Conservation (phyloP, 2,888 invertebrate species). For the Dasysyrphus albostriatus region DNA sequence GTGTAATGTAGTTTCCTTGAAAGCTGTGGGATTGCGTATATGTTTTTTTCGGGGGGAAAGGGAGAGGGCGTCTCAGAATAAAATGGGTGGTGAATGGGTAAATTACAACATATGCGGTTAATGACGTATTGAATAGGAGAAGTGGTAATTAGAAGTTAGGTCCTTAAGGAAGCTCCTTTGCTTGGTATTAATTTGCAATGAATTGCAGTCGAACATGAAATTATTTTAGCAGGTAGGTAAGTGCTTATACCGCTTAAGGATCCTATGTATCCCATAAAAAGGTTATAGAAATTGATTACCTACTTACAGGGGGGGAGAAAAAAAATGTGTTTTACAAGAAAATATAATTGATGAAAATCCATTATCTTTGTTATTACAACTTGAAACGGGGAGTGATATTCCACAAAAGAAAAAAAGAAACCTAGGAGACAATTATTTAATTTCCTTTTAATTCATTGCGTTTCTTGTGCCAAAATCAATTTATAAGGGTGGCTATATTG, state of each 20-base stretch:
- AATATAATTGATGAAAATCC: slow-evolving; percentile 65
- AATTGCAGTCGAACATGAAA: slow-evolving; percentile 74
- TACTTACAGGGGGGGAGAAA: not conserved
- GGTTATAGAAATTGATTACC: slow-evolving; percentile 26
- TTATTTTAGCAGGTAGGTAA: slow-evolving; percentile 37
- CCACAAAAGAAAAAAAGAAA: not conserved
- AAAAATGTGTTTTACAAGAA: slow-evolving; percentile 26
- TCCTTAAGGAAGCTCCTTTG: slow-evolving; percentile 47
- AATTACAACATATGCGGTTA: slow-evolving; percentile 72
- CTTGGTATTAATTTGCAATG: slow-evolving; percentile 64
- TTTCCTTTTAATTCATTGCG: slow-evolving; percentile 49
- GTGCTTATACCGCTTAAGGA: slow-evolving; percentile 8
- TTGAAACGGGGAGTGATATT: slow-evolving; percentile 1
- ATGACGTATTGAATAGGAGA: slow-evolving; percentile 69
- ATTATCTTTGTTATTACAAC: slow-evolving; percentile 58
- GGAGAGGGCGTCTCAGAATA: not conserved
- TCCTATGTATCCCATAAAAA: slow-evolving; percentile 35
- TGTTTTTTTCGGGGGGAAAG: not conserved
- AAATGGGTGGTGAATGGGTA: slow-evolving; percentile 35
- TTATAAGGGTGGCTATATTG: slow-evolving; percentile 46
- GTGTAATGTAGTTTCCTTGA: slow-evolving; percentile 60
- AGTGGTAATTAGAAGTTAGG: slow-evolving; percentile 64
- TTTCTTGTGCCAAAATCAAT: slow-evolving; percentile 4
- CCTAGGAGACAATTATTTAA: slow-evolving; percentile 55
- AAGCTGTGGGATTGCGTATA: slow-evolving; percentile 52